A percentile compares a stretch with the other conserved stretches of the same genome.
phyloP scores from a whole-genome alignment of 2,797 vertebrate genomes.

The Pangasius larnaudii region DNA sequence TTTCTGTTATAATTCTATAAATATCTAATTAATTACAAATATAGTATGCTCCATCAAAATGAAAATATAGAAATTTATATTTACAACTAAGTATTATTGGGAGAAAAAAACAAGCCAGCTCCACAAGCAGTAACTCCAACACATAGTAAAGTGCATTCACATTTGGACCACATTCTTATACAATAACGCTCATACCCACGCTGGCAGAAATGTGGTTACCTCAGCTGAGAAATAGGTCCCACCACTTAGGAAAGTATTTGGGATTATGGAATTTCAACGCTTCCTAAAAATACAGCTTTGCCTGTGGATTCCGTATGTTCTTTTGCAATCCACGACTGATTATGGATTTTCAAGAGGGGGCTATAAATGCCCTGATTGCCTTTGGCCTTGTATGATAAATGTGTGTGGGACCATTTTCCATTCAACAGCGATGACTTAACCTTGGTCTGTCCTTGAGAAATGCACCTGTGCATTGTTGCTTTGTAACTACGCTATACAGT shows the following conservation, averaged over 20 bases:
- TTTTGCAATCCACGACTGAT: not conserved
- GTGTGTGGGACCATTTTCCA: not conserved
- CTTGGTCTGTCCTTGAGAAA: not conserved
- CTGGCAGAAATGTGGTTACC: not conserved
- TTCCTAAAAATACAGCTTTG: not conserved
- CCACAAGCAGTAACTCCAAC: constrained; percentile 71
- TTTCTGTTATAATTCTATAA: constrained; percentile 44
- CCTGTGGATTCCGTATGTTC: not conserved
- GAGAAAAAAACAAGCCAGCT: constrained; percentile 63
- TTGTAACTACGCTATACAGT: not conserved
- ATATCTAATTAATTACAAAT: constrained; percentile 63
- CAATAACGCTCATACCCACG: not conserved
- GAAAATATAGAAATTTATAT: constrained; percentile 54
- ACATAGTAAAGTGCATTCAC: constrained; percentile 76
- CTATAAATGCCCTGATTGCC: not conserved
- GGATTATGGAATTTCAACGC: not conserved
- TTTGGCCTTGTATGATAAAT: not conserved
- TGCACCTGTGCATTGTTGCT: not conserved
- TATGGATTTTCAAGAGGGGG: not conserved
- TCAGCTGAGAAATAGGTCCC: too few species aligned
- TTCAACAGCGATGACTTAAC: not conserved
- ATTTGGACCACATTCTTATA: constrained; percentile 37
- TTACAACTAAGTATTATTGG: constrained; percentile 59
- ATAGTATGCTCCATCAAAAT: constrained; percentile 54
- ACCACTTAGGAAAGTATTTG: not conserved